phyloP scores from a whole-genome alignment of 2,797 vertebrate species.

The Intellagama lesueurii region DNA sequence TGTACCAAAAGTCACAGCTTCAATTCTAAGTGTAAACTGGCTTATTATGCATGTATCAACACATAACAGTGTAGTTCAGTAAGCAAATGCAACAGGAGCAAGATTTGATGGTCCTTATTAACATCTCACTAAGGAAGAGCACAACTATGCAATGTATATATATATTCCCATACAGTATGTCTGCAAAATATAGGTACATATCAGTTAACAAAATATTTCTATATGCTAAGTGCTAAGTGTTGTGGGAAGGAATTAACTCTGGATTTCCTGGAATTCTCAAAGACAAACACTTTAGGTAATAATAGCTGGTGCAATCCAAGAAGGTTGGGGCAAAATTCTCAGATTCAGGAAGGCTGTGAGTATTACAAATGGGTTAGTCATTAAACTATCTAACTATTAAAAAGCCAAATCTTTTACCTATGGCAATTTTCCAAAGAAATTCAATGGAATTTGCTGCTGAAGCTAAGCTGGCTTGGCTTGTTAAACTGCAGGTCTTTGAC shows the following conservation, averaged over 20 bases:
- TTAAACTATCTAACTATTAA: neutral
- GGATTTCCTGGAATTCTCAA: neutral
- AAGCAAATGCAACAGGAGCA: constrained; percentile 71
- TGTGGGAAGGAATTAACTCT: neutral
- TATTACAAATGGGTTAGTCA: neutral
- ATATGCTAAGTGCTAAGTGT: neutral
- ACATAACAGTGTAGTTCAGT: constrained; percentile 68
- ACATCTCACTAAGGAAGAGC: constrained; percentile 63
- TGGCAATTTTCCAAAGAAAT: neutral
- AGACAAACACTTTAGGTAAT: neutral
- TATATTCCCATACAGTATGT: constrained; percentile 45
- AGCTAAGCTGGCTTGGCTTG: neutral
- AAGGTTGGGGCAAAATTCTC: neutral
- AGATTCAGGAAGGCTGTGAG: neutral
- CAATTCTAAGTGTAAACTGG: constrained; percentile 66
- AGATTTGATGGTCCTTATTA: constrained; percentile 72
- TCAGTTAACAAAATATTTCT: constrained; percentile 29
- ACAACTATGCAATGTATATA: constrained; percentile 71
- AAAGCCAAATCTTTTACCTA: neutral
- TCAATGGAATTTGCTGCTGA: neutral
- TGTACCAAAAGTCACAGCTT: constrained; percentile 49
- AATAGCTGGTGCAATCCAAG: neutral
- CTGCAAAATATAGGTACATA: constrained; percentile 27
- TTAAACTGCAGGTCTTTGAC: neutral
- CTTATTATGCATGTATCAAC: constrained; percentile 50